Evolutionary conservation across 2,797 vertebrate genomes (phyloP), one percentile per base, ranked within the genome.

Genomic region (Clarias fuscus): DNA sequence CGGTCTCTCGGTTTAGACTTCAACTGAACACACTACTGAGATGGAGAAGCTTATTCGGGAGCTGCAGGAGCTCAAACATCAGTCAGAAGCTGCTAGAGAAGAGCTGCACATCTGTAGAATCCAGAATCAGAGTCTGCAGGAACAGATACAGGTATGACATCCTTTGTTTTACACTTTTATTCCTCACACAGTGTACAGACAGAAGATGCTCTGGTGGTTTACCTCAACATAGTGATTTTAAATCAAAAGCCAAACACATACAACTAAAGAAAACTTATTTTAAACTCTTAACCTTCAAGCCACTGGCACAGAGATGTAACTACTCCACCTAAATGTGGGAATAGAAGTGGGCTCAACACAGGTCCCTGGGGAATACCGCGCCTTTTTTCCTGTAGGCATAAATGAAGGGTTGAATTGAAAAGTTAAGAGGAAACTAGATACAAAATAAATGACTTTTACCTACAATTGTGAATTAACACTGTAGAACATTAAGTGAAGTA

Each of bases 111-210:
- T 89, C 95, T 95, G 93, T 91, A 96, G 91, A 92, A 95, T 97
- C 90, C 95, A 96, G 83, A 97, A 97, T 85, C 95, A 96, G 85
- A 97, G 97, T 86, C 94, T 97, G 58, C 93, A 97, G 90, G 95
- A 97, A 90, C 94, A 97, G n/a, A 93, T 98, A 86, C 90, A 95
- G 95, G 97, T 98, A 96, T 90, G 17, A 22, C 24, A 33, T 17
- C 4, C 37, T 68, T 67, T 27, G 14, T 11, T 67, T 68, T 68
- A 15, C 14, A 33, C 27, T 18, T 33, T 71, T 22, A 71, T 22
- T 71, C 33, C 33, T 40, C 33, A 5, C 48, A 11, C 8, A 48
- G 48, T 48, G 48, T 48, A 48, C 43, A 53, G 2, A 40, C 6
- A n/a, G 6, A 7, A 43, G 18, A 22, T 71, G 3, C 17, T 71